Evolutionary conservation across 2,888 invertebrate species (phyloP).

Genomic region (Noctua fimbriata): DNA sequence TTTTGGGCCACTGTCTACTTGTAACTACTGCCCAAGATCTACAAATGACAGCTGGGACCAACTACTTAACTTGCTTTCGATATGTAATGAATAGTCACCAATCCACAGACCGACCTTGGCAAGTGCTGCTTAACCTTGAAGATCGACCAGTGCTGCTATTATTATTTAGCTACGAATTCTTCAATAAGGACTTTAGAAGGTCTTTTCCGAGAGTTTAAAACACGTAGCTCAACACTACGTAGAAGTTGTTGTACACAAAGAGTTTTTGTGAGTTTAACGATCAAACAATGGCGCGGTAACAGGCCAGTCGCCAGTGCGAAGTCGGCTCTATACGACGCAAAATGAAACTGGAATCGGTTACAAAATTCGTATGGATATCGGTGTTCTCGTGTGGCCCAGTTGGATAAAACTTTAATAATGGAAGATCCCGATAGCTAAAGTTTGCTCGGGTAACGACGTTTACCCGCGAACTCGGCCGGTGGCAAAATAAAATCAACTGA

Average conservation of each 20-base stretch:
- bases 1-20: background rate
- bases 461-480: slow-evolving; percentile 76
- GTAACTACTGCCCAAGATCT: background rate
- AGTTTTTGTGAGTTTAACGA: slow-evolving; percentile 59
- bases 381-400: slow-evolving; percentile 74
- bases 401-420: slow-evolving; percentile 85
- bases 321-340: slow-evolving; percentile 57
- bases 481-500: slow-evolving; percentile 78
- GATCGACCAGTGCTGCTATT: background rate
- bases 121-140: background rate
- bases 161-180: background rate
- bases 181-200: background rate
- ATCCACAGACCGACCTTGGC: background rate
- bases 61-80: background rate
- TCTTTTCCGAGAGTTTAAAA: background rate
- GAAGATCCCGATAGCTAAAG: slow-evolving; percentile 82
- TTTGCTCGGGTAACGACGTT: slow-evolving; percentile 76
- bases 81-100: background rate
- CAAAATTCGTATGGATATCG: slow-evolving; percentile 74
- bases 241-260: slow-evolving; percentile 36
- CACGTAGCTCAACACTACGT: background rate
- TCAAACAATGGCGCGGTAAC: slow-evolving; percentile 60
- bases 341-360: slow-evolving; percentile 64
- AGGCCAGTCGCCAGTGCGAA: slow-evolving; percentile 48
- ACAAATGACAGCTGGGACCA: background rate